Conservation (phyloP, 2,113 vertebrate species). For the Cettia cetti region DNA sequence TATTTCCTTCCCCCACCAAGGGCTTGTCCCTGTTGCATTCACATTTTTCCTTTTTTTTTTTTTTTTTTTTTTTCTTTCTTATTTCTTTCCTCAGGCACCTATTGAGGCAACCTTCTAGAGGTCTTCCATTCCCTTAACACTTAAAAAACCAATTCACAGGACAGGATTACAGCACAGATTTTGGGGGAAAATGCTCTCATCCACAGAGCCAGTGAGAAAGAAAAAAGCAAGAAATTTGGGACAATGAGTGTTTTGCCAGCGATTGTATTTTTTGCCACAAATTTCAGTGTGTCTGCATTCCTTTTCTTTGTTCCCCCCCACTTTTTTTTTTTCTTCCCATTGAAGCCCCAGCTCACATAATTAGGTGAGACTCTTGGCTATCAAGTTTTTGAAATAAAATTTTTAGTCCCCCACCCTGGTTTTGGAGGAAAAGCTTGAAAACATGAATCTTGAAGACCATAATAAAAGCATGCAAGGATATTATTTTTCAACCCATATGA, state of each 20-base stretch:
- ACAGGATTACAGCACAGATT: neutral
- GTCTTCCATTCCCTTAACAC: neutral
- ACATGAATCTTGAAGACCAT: rapidly evolving
- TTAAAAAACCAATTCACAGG: neutral
- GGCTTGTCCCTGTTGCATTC: neutral
- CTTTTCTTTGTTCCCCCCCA: neutral
- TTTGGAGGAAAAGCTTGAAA: neutral
- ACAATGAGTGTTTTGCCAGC: neutral
- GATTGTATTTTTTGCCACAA: neutral
- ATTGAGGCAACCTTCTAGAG: rapidly evolving
- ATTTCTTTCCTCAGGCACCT: neutral
- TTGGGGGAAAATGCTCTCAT: rapidly evolving
- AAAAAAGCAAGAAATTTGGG: neutral
- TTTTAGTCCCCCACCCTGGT: neutral
- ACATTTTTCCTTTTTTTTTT: rapidly evolving
- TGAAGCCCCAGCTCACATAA: neutral
- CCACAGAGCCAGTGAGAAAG: rapidly evolving
- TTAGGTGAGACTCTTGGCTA: constrained; percentile 32
- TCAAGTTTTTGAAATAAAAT: neutral
- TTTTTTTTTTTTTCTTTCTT: too few species aligned
- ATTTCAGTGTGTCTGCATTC: neutral
- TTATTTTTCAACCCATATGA: neutral
- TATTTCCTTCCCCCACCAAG: neutral
- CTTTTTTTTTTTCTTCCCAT: rapidly evolving
- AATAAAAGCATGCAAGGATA: neutral